Conservation (phyloP, 92 coral and sea anemone species). For the Actinostola sp. region DNA sequence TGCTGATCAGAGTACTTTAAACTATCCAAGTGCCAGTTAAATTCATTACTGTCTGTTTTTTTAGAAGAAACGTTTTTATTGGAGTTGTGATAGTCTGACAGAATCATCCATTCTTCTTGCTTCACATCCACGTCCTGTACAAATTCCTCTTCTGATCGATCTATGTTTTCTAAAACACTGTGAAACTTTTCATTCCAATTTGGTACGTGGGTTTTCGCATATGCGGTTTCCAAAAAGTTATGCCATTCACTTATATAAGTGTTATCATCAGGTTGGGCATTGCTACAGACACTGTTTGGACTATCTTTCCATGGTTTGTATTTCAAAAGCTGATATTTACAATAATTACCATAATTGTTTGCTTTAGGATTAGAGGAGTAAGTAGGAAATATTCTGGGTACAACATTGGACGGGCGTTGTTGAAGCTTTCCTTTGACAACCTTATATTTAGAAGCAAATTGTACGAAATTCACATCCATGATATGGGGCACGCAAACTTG, state of each 20-base stretch:
- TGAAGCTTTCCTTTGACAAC: conserved; percentile 27
- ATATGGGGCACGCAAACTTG: conserved; percentile 38
- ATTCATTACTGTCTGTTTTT: not conserved
- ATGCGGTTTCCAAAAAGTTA: conserved; percentile 54
- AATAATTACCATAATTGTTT: conserved; percentile 39
- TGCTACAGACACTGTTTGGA: conserved; percentile 56
- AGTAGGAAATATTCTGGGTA: conserved; percentile 58
- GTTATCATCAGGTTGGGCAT: conserved; percentile 30
- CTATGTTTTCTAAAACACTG: conserved; percentile 11
- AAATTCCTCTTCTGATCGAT: conserved; percentile 22
- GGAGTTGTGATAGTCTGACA: conserved; percentile 52
- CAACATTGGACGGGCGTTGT: conserved; percentile 32
- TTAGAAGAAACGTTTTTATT: not conserved
- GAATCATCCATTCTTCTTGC: conserved; percentile 77
- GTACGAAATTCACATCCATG: conserved; percentile 46
- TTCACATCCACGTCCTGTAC: conserved; percentile 8
- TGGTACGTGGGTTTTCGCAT: conserved; percentile 52
- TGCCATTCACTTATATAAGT: conserved; percentile 52
- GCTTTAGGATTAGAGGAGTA: conserved; percentile 63
- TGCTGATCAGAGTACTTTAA: conserved; percentile 38
- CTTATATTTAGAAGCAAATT: conserved; percentile 51
- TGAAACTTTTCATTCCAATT: conserved; percentile 58
- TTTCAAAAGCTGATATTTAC: conserved; percentile 54
- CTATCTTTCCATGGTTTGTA: conserved; percentile 61
- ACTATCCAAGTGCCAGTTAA: conserved; percentile 43